phyloP scores from a whole-genome alignment of 30 jellyfish, hydroid and myxozoan genomes.

The Aurelia coerulea region DNA sequence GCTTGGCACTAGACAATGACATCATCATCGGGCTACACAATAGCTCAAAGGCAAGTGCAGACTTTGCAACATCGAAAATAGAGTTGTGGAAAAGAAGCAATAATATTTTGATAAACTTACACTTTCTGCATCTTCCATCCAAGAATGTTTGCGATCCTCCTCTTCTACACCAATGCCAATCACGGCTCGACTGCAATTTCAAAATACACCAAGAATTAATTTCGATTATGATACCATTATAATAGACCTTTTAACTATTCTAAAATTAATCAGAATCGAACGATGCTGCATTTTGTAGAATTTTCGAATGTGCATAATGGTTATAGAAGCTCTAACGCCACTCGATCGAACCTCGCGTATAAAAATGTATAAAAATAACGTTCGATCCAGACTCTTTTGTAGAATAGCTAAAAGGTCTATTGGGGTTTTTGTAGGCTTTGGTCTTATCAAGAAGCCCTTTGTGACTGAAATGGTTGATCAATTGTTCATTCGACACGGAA shows the following conservation, averaged over 20 bases:
- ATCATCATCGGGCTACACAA: too few species aligned
- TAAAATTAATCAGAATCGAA: too few species aligned
- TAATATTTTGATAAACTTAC: constrained; percentile 31
- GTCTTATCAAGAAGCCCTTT: background rate
- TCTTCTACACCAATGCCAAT: constrained; percentile 94
- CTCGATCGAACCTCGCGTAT: too few species aligned
- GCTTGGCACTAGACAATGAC: too few species aligned
- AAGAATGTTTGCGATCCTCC: constrained; percentile 92
- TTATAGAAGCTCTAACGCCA: too few species aligned
- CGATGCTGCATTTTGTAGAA: too few species aligned
- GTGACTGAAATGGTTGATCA: too few species aligned
- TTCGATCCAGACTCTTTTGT: too few species aligned
- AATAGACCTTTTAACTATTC: background rate
- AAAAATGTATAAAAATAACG: too few species aligned
- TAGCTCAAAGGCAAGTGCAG: too few species aligned
- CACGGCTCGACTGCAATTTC: constrained; percentile 76
- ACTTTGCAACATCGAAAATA: background rate
- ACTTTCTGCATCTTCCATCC: constrained; percentile 98
- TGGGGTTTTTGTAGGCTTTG: background rate
- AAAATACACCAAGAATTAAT: background rate
- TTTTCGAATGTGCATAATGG: too few species aligned
- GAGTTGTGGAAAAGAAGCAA: background rate
- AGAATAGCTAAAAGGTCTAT: background rate
- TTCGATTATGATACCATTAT: background rate
- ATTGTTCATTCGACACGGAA: too few species aligned